A percentile compares a stretch with the other conserved stretches of the same genome.
Evolutionary conservation across 1,140 invertebrate species (phyloP).

Genomic region (Pomacea maculata): DNA sequence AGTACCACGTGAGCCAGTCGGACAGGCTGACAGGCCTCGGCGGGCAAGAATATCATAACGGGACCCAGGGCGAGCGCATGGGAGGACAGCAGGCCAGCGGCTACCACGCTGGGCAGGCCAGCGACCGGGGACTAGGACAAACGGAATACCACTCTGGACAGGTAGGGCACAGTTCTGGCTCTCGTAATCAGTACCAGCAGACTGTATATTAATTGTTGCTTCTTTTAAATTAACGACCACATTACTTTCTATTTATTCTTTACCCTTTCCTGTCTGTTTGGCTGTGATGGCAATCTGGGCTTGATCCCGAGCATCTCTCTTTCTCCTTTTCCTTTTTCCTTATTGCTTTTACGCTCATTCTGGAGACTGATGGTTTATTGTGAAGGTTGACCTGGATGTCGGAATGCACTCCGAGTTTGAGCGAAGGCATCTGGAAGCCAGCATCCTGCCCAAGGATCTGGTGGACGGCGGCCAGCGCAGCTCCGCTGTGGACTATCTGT

Average conservation of each 20-base stretch:
- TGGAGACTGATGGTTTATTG: too few relatives aligned
- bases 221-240: too few relatives aligned
- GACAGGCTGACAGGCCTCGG: conserved; percentile 10
- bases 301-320: too few relatives aligned
- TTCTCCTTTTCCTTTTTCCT: too few relatives aligned
- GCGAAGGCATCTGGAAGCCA: conserved; percentile 12
- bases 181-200: too few relatives aligned
- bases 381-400: conserved; percentile 15
- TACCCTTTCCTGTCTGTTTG: too few relatives aligned
- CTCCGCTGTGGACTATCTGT: conserved; percentile 20
- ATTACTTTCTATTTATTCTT: too few relatives aligned
- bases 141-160: conserved; percentile 15
- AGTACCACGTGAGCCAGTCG: not conserved
- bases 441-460: conserved; percentile 16
- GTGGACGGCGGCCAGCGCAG: conserved; percentile 18
- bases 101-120: conserved; percentile 8
- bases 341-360: too few relatives aligned
- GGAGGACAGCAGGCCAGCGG: not conserved
- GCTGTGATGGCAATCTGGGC: too few relatives aligned
- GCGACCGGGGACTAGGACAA: conserved; percentile 12
- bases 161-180: not conserved
- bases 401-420: conserved; percentile 19
- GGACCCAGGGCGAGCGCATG: not conserved
- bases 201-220: too few relatives aligned
- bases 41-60: conserved; percentile 14